These are phyloP conservation scores for Cantharis nigra DNA, from an alignment of 2,888 invertebrate species.

Conservation along the genomic window DNA sequence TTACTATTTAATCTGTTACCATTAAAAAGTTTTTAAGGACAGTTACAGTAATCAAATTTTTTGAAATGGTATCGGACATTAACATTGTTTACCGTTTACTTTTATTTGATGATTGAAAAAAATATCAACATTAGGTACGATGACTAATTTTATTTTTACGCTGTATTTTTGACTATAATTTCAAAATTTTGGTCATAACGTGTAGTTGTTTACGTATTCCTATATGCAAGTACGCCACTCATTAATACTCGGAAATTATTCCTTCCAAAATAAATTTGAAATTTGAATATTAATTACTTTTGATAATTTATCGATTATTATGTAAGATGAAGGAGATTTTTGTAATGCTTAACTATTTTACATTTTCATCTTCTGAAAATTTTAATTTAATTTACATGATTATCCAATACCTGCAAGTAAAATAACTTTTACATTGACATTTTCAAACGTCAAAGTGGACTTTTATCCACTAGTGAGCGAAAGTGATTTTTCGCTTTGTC, in stretches of 20 bases:
- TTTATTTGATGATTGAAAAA: neutral
- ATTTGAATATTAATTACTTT: neutral
- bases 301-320: too few species aligned
- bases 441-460: too few species aligned
- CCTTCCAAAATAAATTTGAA: neutral
- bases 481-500: too few species aligned
- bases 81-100: neutral
- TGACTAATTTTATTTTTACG: neutral
- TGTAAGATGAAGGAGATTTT: neutral
- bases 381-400: too few species aligned
- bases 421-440: too few species aligned
- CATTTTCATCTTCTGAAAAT: too few species aligned
- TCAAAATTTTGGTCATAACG: too few species aligned
- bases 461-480: too few species aligned
- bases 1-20: neutral
- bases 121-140: neutral
- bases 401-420: too few species aligned
- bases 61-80: neutral
- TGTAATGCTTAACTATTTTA: neutral
- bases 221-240: neutral
- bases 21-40: neutral
- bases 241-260: neutral
- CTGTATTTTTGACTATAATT: too few species aligned
- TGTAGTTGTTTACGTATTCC: neutral
- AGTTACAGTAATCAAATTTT: neutral